These are phyloP conservation scores for Neolamprologus sp. DNA, from an alignment of 2,113 vertebrate species.

Conservation along the genomic window DNA sequence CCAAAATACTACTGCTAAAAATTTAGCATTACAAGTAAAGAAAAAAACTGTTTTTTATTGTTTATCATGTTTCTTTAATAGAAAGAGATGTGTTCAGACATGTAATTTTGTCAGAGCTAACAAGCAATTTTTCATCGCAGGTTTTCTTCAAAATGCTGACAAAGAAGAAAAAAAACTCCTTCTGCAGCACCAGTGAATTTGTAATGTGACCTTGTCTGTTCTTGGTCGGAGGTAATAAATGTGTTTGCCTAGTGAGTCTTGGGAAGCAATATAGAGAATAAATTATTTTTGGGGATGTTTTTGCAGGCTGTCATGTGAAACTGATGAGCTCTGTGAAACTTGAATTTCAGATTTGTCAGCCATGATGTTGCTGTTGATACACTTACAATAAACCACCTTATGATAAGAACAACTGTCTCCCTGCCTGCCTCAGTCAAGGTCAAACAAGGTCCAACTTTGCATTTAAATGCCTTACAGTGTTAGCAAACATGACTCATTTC, in stretches of 20 bases:
- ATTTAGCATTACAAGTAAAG: rapidly evolving
- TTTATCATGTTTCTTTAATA: background rate
- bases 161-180: background rate
- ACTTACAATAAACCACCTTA: background rate
- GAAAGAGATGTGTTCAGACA: background rate
- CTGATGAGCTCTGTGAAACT: background rate
- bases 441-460: background rate
- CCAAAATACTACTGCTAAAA: background rate
- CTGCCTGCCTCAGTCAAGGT: background rate
- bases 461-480: background rate
- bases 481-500: slow-evolving; percentile 18
- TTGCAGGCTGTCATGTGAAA: background rate
- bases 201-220: slow-evolving; percentile 38
- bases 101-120: background rate
- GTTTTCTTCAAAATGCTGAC: slow-evolving; percentile 9
- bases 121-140: background rate
- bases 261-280: slow-evolving; percentile 23
- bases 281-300: background rate
- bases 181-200: background rate
- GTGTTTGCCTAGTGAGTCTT: slow-evolving; percentile 11
- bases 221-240: slow-evolving; percentile 22
- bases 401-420: background rate
- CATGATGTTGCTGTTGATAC: background rate
- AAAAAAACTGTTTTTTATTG: background rate
- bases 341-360: background rate